Percentiles rank a stretch among this genome's conserved stretches.
These are phyloP conservation scores for Clostera curtula DNA, from an alignment of 2,888 invertebrate genomes.

Conservation along the genomic window DNA sequence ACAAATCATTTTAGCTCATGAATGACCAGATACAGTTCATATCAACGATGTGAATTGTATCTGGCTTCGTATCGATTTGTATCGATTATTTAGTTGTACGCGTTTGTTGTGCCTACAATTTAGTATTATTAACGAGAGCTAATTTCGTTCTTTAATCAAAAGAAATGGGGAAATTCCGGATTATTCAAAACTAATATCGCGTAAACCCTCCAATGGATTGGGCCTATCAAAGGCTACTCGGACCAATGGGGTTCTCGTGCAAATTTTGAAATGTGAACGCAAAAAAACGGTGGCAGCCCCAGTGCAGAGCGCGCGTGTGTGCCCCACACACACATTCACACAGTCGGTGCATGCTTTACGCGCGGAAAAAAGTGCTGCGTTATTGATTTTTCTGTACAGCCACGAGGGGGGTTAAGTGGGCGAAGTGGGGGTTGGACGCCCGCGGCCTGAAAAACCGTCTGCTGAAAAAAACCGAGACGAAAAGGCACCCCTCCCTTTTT, in stretches of 20 bases:
- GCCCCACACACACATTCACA: constrained; percentile 39
- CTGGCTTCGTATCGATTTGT: too few species aligned
- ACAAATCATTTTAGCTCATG: too few species aligned
- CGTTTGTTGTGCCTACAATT: too few species aligned
- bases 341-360: constrained; percentile 74
- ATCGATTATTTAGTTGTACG: too few species aligned
- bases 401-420: constrained; percentile 40
- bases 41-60: too few species aligned
- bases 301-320: constrained; percentile 45
- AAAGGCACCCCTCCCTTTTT: constrained; percentile 74
- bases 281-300: constrained; percentile 59
- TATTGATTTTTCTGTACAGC: constrained; percentile 75
- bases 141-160: too few species aligned
- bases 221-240: constrained; percentile 48
- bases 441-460: constrained; percentile 74
- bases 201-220: constrained; percentile 49
- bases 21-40: too few species aligned
- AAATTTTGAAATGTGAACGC: constrained; percentile 58
- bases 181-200: constrained; percentile 24
- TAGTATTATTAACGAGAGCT: too few species aligned
- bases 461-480: constrained; percentile 74
- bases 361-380: constrained; percentile 76
- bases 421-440: constrained; percentile 44
- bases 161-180: too few species aligned
- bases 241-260: constrained; percentile 34